phyloP scores from a whole-genome alignment of 1,140 invertebrate species.

The Tetramorium parvispinum region DNA sequence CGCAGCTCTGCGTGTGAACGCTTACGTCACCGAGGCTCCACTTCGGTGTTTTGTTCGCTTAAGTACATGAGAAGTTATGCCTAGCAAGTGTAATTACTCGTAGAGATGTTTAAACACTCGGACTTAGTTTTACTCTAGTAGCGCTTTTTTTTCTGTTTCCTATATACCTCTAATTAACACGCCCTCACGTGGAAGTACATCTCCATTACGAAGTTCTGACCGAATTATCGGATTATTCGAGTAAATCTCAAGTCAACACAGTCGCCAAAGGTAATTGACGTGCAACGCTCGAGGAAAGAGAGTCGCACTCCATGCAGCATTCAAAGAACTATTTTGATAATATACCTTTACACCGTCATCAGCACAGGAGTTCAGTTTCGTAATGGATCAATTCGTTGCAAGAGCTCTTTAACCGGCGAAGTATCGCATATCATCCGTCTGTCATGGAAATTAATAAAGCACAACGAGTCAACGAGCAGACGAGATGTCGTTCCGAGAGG shows the following conservation, averaged over 20 bases:
- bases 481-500: neutral
- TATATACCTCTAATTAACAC: slow-evolving; percentile 77
- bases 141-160: slow-evolving; percentile 70
- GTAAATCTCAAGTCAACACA: slow-evolving; percentile 22
- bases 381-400: slow-evolving; percentile 37
- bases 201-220: slow-evolving; percentile 36
- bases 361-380: slow-evolving; percentile 1
- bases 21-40: slow-evolving; percentile 29
- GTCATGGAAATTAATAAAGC: slow-evolving; percentile 45
- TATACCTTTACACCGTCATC: neutral
- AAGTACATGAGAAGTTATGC: slow-evolving; percentile 77
- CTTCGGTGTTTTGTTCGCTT: slow-evolving; percentile 54
- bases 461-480: neutral
- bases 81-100: slow-evolving; percentile 62
- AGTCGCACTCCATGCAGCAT: neutral
- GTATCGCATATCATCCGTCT: slow-evolving; percentile 35
- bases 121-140: slow-evolving; percentile 77
- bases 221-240: slow-evolving; percentile 5
- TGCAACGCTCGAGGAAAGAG: neutral
- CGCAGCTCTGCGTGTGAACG: slow-evolving; percentile 44
- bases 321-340: slow-evolving; percentile 19
- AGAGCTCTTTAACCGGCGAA: slow-evolving; percentile 15
- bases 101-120: slow-evolving; percentile 66
- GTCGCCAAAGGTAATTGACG: neutral
- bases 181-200: slow-evolving; percentile 79